phyloP scores from a whole-genome alignment of 2,797 vertebrate species.

The Remorina albescens region DNA sequence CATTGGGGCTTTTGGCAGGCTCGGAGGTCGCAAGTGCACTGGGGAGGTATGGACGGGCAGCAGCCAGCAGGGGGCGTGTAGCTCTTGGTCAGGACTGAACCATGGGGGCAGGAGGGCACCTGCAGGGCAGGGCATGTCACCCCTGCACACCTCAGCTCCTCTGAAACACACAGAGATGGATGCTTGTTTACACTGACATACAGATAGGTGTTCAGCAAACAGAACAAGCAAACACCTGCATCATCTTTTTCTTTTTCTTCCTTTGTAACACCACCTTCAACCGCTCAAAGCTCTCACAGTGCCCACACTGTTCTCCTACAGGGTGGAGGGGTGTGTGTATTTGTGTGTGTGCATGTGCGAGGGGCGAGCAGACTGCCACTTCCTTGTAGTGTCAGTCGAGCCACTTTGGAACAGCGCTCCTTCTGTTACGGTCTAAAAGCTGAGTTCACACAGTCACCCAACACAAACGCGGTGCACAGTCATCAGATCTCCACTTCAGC shows the following conservation, averaged over 20 bases:
- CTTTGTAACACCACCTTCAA: neutral
- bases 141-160: conserved; percentile 80
- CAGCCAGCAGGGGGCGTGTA: conserved; percentile 82
- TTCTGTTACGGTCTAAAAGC: conserved; percentile 56
- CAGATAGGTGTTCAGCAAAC: neutral
- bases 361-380: conserved; percentile 22
- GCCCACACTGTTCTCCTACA: conserved; percentile 43
- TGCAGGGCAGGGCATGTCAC: conserved; percentile 76
- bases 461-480: conserved; percentile 55
- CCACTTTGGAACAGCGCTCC: conserved; percentile 42
- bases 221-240: neutral
- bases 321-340: conserved; percentile 4
- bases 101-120: conserved; percentile 79
- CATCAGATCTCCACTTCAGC: conserved; percentile 61
- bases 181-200: neutral
- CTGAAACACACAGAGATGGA: conserved; percentile 72
- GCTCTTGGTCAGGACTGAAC: conserved; percentile 81
- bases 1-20: conserved; percentile 79
- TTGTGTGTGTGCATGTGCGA: conserved; percentile 12
- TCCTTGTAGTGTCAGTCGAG: conserved; percentile 43
- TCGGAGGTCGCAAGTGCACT: conserved; percentile 82
- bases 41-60: conserved; percentile 79
- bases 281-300: conserved; percentile 37
- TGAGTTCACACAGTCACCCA: conserved; percentile 57
- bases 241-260: neutral